Percentiles rank a stretch among this genome's conserved stretches.
These are phyloP conservation scores for Heliconius charithonia DNA, from an alignment of 2,888 invertebrate species.

Conservation along the genomic window DNA sequence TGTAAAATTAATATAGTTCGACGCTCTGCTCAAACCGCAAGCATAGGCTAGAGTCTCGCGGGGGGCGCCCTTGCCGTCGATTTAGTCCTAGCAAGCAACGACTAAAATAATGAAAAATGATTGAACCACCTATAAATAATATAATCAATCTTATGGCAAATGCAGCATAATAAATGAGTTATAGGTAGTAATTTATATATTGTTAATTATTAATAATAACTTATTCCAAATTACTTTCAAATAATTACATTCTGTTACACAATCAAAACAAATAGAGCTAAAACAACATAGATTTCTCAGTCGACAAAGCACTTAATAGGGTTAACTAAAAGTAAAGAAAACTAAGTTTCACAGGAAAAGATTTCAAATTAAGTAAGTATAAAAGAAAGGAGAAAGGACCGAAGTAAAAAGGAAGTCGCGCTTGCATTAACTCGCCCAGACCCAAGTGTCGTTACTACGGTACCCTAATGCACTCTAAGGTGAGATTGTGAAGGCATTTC, in stretches of 20 bases:
- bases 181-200: too few species aligned
- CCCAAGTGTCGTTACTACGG: constrained; percentile 46
- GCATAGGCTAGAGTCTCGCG: too few species aligned
- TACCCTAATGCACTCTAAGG: constrained; percentile 55
- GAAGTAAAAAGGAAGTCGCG: constrained; percentile 47
- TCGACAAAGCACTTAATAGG: constrained; percentile 26
- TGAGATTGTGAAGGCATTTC: constrained; percentile 68
- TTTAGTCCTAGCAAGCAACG: too few species aligned
- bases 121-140: too few species aligned
- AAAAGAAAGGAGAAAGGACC: constrained; percentile 35
- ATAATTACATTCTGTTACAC: background rate
- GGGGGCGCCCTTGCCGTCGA: too few species aligned
- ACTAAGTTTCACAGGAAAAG: constrained; percentile 22
- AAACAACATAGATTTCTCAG: constrained; percentile 22
- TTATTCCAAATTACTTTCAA: background rate
- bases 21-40: too few species aligned
- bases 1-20: too few species aligned
- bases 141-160: too few species aligned
- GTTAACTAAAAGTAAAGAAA: constrained; percentile 29
- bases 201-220: background rate
- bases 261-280: constrained; percentile 8
- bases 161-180: too few species aligned
- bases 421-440: constrained; percentile 49
- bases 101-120: too few species aligned
- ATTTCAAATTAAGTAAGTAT: constrained; percentile 33